Base-by-base conservation (phyloP, 2,113 vertebrate genomes). In the Anarhynchus alexandrinus region DNA sequence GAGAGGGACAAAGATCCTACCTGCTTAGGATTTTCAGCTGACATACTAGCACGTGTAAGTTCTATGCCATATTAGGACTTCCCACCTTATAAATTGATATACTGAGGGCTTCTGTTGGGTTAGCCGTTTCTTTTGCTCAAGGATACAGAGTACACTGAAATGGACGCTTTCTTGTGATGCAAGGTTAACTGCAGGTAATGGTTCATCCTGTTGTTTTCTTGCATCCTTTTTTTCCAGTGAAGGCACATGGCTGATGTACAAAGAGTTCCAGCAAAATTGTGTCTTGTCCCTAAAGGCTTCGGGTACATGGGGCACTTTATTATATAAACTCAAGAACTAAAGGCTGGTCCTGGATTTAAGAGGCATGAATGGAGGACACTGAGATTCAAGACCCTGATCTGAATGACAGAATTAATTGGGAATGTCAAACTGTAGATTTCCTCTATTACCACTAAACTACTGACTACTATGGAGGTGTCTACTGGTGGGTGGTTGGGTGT, bases 401-500 rank as follows among this genome's bases (percentile, higher is more conserved):
- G 49, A 82, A 55, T 74, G 17, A 43, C 18, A 86, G 42, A 83
- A 71, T 43, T 34, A 82, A 36, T 25, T 91, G 6, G 34, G 15
- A 89, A 71, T 74, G 19, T 32, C 22, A 62, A 38, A 29, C 38
- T 54, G 19, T 18, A 22, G 15, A 5, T 80, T 80, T 83, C 22
- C 10, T 71, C 15, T 55, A 32, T 81, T 51, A 30, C 5, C 15
- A 23, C 27, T 67, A 67, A 83, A 25, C 15, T 51, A 29, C 15
- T 22, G 16, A 29, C 23, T 67, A 26, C 8, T 49, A 4, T 10
- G 16, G 12, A 72, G 11, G 6, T 19, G 5, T 76, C 10, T 42
- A 1, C 18, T 1, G 0, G 5, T 58, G n/a, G 5, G 6, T 45
- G 12, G 15, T 40, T 59, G 22, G 9, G 34, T n/a, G 30, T 8